Percentiles rank a stretch among this genome's conserved stretches.
Evolutionary conservation across 2,113 vertebrate genomes (phyloP).

Genomic region (Uropsilus gracilis): DNA sequence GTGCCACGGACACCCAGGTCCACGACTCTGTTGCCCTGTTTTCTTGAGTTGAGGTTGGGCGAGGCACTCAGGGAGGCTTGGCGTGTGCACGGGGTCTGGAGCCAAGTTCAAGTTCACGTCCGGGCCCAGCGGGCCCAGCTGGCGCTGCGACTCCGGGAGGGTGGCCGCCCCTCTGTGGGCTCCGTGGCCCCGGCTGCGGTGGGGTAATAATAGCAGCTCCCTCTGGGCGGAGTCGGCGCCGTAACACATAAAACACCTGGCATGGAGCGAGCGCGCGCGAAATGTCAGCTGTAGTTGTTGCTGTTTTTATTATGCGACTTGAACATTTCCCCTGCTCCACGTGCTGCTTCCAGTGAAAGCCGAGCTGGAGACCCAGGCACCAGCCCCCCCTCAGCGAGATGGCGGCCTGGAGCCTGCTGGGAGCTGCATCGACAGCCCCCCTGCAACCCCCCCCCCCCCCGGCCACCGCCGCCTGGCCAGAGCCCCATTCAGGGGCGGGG

Average conservation of each 20-base stretch:
- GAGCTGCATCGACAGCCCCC: neutral
- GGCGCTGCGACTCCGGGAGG: neutral
- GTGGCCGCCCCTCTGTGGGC: constrained; percentile 6
- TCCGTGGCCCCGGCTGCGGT: neutral
- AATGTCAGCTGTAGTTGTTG: constrained; percentile 55
- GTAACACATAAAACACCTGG: neutral
- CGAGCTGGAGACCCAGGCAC: neutral
- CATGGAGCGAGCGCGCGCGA: neutral
- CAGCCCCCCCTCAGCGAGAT: neutral
- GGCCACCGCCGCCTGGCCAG: constrained; percentile 45
- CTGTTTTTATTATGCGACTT: constrained; percentile 76
- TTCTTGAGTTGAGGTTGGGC: no score
- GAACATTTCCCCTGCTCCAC: constrained; percentile 54
- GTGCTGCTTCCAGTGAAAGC: constrained; percentile 27
- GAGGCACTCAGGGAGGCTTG: neutral
- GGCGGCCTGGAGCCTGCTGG: neutral
- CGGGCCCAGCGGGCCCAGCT: no score
- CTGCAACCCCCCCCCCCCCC: neutral
- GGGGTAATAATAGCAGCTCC: neutral
- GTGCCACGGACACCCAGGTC: no score
- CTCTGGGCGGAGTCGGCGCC: neutral
- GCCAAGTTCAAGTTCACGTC: neutral
- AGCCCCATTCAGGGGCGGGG: constrained; percentile 38
- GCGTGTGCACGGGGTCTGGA: neutral
- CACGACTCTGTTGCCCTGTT: no score